A percentile compares a stretch with the other conserved stretches of the same genome.
phyloP scores from a whole-genome alignment of 2,113 vertebrate genomes.

The Tetraodon nigroviridis region DNA sequence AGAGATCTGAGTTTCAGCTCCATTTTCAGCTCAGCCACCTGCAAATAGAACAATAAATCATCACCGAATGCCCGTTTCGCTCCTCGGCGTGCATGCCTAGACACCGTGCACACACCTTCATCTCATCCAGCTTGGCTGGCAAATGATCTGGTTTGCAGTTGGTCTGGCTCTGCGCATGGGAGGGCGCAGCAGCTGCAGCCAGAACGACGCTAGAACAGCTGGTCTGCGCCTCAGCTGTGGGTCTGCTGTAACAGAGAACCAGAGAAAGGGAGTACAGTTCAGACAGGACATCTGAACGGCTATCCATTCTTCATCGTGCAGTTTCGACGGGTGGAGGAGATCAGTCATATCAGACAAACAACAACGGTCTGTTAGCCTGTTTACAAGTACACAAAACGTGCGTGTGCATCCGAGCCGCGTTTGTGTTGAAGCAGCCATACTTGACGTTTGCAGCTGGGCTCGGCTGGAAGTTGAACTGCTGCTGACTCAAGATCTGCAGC shows the following conservation, averaged over 20 bases:
- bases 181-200: conserved; percentile 64
- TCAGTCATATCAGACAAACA: conserved; percentile 29
- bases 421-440: conserved; percentile 70
- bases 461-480: conserved; percentile 89
- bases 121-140: conserved; percentile 88
- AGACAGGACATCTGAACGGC: conserved; percentile 24
- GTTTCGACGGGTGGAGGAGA: conserved; percentile 47
- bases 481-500: conserved; percentile 96
- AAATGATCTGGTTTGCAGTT: conserved; percentile 81
- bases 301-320: conserved; percentile 56
- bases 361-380: conserved; percentile 24
- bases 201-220: conserved; percentile 60
- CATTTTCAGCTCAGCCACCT: conserved; percentile 97
- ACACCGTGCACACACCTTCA: conserved; percentile 80
- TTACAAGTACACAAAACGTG: neutral
- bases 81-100: neutral
- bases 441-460: conserved; percentile 80
- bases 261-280: conserved; percentile 31
- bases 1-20: conserved; percentile 90
- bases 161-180: conserved; percentile 46
- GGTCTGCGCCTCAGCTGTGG: conserved; percentile 80
- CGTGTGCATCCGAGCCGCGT: neutral
- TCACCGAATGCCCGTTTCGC: neutral
- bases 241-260: conserved; percentile 48
- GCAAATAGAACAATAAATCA: conserved; percentile 12